These are phyloP conservation scores for Cataglyphis altisquamis DNA, from an alignment of 2,888 invertebrate genomes.

Conservation along the genomic window DNA sequence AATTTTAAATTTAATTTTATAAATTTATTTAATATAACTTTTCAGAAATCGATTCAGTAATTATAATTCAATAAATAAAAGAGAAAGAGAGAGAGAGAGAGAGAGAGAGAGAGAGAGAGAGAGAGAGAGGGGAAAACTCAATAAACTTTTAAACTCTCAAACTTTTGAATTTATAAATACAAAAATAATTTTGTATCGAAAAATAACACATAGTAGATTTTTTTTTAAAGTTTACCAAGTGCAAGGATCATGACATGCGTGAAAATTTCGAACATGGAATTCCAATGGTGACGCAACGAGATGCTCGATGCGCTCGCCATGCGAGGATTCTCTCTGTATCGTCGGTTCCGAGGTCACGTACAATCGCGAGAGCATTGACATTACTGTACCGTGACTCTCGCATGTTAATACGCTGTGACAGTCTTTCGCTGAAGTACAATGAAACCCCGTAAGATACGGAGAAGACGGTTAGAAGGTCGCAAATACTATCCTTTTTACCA, in stretches of 20 bases:
- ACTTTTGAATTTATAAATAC: neutral
- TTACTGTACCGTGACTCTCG: slow-evolving; percentile 32
- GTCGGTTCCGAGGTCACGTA: slow-evolving; percentile 32
- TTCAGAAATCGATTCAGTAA: too few relatives aligned
- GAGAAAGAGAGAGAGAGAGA: too few relatives aligned
- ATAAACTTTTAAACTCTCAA: neutral
- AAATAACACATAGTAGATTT: neutral
- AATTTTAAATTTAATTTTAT: too few relatives aligned
- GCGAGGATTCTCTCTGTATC: slow-evolving; percentile 27
- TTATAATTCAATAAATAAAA: neutral
- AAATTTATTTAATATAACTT: too few relatives aligned
- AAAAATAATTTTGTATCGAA: neutral
- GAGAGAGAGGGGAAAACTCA: neutral
- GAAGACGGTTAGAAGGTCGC: neutral
- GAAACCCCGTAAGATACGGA: slow-evolving; percentile 9
- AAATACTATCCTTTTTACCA: neutral
- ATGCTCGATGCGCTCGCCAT: slow-evolving; percentile 55
- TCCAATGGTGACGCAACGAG: slow-evolving; percentile 61
- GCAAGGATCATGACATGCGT: slow-evolving; percentile 43
- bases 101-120: too few relatives aligned
- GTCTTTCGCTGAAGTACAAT: slow-evolving; percentile 7
- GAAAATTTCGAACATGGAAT: slow-evolving; percentile 63
- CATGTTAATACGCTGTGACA: slow-evolving; percentile 40
- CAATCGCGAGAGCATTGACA: slow-evolving; percentile 40
- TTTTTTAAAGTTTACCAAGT: neutral